phyloP scores from a whole-genome alignment of 2,888 invertebrate genomes.

The Polydrusus cervinus region DNA sequence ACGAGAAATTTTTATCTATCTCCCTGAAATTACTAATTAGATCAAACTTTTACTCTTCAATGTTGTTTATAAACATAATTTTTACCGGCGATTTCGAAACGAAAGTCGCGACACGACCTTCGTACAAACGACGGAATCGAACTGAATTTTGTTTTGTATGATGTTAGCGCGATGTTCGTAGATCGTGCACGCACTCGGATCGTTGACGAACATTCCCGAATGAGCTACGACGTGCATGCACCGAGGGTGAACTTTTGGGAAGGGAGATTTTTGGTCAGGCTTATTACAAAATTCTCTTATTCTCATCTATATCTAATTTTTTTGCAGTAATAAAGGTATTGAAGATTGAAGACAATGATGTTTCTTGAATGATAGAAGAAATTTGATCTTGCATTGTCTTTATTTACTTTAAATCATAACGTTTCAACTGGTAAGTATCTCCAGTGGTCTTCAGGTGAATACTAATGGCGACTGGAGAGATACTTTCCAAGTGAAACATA shows the following conservation, averaged over 20 bases:
- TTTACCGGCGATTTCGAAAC: conserved; percentile 33
- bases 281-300: too few species aligned
- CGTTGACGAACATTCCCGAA: conserved; percentile 30
- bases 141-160: conserved; percentile 44
- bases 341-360: too few species aligned
- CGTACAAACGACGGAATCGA: conserved; percentile 20
- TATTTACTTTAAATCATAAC: too few species aligned
- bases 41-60: conserved; percentile 1
- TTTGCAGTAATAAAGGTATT: too few species aligned
- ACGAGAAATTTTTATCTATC: neutral
- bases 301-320: too few species aligned
- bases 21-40: neutral
- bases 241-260: conserved; percentile 38
- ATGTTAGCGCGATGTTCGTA: conserved; percentile 25
- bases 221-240: conserved; percentile 36
- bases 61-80: conserved; percentile 40
- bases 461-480: too few species aligned
- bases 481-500: too few species aligned
- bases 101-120: conserved; percentile 24
- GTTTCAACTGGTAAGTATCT: too few species aligned
- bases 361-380: too few species aligned
- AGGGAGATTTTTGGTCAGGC: conserved; percentile 38
- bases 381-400: too few species aligned
- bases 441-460: too few species aligned
- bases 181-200: conserved; percentile 35